Conservation (phyloP, 2,113 vertebrate species). For the Brachyhypopomus occidentalis region DNA sequence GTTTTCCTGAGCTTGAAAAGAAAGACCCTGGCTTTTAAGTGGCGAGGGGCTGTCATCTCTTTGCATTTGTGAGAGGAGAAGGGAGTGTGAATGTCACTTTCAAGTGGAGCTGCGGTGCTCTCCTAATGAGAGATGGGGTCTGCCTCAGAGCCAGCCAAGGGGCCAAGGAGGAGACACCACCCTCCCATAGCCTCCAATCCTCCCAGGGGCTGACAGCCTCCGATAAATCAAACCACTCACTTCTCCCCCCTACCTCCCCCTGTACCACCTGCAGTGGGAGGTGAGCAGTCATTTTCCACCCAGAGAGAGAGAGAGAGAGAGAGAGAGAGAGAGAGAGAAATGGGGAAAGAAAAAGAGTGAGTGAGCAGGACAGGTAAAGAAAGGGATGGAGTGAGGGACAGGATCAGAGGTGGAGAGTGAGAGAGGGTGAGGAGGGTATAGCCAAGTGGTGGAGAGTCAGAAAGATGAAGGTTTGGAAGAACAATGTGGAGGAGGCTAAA, state of each 20-base stretch:
- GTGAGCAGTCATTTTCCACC: slow-evolving; percentile 81
- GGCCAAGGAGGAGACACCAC: slow-evolving; percentile 80
- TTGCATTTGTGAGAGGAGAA: slow-evolving; percentile 73
- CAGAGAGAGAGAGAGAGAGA: slow-evolving; percentile 70
- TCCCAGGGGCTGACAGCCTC: slow-evolving; percentile 83
- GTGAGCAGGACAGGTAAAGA: slow-evolving; percentile 29
- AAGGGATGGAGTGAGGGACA: slow-evolving; percentile 6
- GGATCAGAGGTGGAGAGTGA: slow-evolving; percentile 28
- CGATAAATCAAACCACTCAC: slow-evolving; percentile 85
- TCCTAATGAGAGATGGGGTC: slow-evolving; percentile 84
- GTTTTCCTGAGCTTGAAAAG: slow-evolving; percentile 65
- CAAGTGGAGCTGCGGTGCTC: slow-evolving; percentile 78
- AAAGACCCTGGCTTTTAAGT: slow-evolving; percentile 72
- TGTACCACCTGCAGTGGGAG: slow-evolving; percentile 80
- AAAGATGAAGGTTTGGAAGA: slow-evolving; percentile 19
- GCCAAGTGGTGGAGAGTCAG: slow-evolving; percentile 3
- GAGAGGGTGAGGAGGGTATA: not conserved
- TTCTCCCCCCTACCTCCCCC: slow-evolving; percentile 74
- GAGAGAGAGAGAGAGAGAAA: slow-evolving; percentile 47
- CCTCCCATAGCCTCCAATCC: slow-evolving; percentile 73
- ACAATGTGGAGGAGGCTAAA: slow-evolving; percentile 23
- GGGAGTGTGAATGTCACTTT: slow-evolving; percentile 82
- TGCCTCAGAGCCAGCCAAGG: slow-evolving; percentile 81
- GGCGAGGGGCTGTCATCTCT: slow-evolving; percentile 67
- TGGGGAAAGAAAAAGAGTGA: slow-evolving; percentile 14